Evolutionary conservation across 2,888 invertebrate genomes (phyloP).

Genomic region (Chesias legatella): DNA sequence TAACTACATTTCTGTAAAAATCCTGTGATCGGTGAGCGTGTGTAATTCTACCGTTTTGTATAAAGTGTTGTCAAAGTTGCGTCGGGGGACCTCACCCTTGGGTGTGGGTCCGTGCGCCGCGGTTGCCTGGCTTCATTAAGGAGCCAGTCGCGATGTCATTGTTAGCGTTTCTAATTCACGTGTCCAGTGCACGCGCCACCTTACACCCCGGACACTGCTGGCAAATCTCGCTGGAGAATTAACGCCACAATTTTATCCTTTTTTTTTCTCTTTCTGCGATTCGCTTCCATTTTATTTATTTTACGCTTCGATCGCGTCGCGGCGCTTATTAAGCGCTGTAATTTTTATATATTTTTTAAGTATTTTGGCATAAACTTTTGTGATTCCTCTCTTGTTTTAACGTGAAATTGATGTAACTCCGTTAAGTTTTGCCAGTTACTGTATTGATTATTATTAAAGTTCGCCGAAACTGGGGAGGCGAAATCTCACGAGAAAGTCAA

Average conservation of each 20-base stretch:
- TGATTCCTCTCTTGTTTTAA: conserved; percentile 38
- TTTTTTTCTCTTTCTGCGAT: conserved; percentile 63
- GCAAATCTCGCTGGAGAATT: conserved; percentile 79
- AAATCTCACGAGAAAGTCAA: conserved; percentile 44
- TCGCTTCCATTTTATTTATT: conserved; percentile 73
- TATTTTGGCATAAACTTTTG: conserved; percentile 53
- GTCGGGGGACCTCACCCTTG: conserved; percentile 20
- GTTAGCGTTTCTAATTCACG: conserved; percentile 79
- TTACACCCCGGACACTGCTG: conserved; percentile 60
- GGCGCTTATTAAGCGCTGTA: conserved; percentile 62
- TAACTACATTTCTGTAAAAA: conserved; percentile 19
- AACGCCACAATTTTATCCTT: conserved; percentile 68
- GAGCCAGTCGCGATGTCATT: conserved; percentile 65
- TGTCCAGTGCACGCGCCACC: conserved; percentile 73
- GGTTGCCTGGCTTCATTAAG: conserved; percentile 62
- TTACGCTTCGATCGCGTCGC: conserved; percentile 68
- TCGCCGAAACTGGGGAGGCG: conserved; percentile 27
- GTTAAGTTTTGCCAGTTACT: conserved; percentile 13
- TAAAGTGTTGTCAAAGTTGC: conserved; percentile 19
- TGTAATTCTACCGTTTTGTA: conserved; percentile 34
- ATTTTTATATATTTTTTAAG: conserved; percentile 41
- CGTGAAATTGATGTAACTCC: conserved; percentile 18
- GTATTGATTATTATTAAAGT: conserved; percentile 18
- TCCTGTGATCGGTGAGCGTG: conserved; percentile 24
- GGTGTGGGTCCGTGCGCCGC: conserved; percentile 16